phyloP scores from a whole-genome alignment of 1,140 invertebrate species.

The Drosophila simulans region DNA sequence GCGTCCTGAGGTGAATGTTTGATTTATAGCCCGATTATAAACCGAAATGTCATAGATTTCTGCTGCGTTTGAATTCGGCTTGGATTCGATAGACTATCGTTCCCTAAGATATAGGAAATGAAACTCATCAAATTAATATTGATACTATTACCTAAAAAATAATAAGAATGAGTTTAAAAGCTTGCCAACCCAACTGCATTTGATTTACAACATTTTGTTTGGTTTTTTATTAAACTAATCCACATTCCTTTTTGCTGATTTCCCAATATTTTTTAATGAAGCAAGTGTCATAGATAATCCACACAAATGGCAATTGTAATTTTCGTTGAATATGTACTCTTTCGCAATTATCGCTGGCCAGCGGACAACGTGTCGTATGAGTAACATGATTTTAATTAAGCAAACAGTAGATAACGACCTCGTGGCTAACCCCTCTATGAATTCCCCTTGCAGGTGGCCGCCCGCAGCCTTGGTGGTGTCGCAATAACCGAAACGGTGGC shows the following conservation, averaged over 20 bases:
- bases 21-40: slow-evolving; percentile 80
- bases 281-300: background rate
- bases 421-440: background rate
- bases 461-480: slow-evolving; percentile 84
- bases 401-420: slow-evolving; percentile 47
- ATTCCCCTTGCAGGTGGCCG: slow-evolving; percentile 66
- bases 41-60: slow-evolving; percentile 74
- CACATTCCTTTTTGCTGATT: background rate
- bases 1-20: slow-evolving; percentile 76
- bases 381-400: slow-evolving; percentile 80
- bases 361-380: slow-evolving; percentile 65
- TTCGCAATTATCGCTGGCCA: slow-evolving; percentile 56
- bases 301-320: slow-evolving; percentile 8
- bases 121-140: slow-evolving; percentile 34
- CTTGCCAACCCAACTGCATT: too few relatives aligned
- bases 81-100: slow-evolving; percentile 18
- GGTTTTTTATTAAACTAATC: background rate
- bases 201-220: background rate
- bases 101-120: background rate
- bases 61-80: slow-evolving; percentile 26
- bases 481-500: slow-evolving; percentile 79
- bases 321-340: slow-evolving; percentile 32
- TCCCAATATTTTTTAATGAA: background rate
- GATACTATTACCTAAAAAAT: background rate
- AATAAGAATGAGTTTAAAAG: too few relatives aligned